phyloP scores from a whole-genome alignment of 2,113 vertebrate genomes.

The Saguinus imperator region DNA sequence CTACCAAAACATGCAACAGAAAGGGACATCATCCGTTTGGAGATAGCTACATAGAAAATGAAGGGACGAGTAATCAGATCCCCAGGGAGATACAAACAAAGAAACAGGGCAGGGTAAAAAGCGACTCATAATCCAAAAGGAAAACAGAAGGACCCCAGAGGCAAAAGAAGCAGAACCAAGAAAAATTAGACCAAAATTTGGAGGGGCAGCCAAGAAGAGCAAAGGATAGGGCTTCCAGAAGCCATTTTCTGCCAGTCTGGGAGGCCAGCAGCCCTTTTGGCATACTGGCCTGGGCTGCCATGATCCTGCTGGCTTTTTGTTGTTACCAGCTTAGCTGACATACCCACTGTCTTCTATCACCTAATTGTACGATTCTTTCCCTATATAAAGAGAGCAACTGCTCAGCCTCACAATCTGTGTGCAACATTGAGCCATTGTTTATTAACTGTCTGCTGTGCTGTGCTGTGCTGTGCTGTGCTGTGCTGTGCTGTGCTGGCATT shows the following conservation, averaged over 20 bases:
- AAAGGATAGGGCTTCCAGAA: neutral
- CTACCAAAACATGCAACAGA: neutral
- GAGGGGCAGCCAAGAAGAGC: neutral
- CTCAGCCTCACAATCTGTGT: neutral
- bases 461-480: neutral
- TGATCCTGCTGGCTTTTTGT: neutral
- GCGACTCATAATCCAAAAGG: neutral
- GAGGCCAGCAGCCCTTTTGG: neutral
- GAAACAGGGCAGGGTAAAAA: neutral
- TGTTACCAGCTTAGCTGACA: neutral
- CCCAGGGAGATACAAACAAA: neutral
- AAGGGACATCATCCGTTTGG: neutral
- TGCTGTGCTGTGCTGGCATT: neutral
- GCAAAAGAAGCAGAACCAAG: neutral
- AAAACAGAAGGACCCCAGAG: neutral
- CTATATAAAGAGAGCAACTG: neutral
- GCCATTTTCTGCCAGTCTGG: neutral
- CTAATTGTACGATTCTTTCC: neutral
- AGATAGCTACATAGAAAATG: neutral
- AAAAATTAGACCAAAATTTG: neutral
- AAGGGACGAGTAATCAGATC: neutral
- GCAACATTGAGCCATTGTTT: neutral
- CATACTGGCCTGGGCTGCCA: too few relatives aligned
- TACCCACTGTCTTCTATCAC: neutral
- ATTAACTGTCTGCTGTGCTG: neutral